Evolutionary conservation across 2,888 invertebrate species (phyloP).

Genomic region (Melipona beecheii): DNA sequence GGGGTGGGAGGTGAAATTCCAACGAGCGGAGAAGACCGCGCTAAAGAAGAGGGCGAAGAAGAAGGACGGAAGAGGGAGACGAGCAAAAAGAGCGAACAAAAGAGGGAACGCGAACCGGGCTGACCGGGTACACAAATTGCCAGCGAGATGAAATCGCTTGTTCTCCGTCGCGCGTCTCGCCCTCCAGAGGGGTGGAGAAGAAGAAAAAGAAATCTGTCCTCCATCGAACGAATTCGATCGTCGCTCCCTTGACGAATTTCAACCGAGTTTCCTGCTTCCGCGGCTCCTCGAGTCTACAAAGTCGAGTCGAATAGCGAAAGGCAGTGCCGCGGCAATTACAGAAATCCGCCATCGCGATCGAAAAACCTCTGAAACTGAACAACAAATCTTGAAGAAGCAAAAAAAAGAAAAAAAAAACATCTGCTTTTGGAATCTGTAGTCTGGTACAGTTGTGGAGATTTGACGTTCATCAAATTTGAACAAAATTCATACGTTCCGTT

Average conservation of each 20-base stretch:
- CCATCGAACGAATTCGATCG: constrained; percentile 18
- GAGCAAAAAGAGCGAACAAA: constrained; percentile 57
- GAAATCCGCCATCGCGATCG: constrained; percentile 18
- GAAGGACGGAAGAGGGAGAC: constrained; percentile 26
- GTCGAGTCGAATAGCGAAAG: constrained; percentile 40
- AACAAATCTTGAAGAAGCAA: no score
- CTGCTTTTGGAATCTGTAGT: no score
- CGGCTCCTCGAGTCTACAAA: not conserved
- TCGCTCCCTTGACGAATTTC: not conserved
- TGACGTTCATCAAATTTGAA: no score
- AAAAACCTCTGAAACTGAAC: no score
- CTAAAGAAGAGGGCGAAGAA: constrained; percentile 17
- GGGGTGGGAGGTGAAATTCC: constrained; percentile 58
- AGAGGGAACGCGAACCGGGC: constrained; percentile 40
- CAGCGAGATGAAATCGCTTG: constrained; percentile 65
- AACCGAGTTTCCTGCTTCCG: not conserved
- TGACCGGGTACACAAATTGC: constrained; percentile 70
- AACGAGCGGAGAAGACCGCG: constrained; percentile 61
- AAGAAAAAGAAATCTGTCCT: constrained; percentile 22
- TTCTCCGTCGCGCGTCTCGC: constrained; percentile 22
- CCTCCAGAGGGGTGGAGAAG: constrained; percentile 15
- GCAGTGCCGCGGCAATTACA: constrained; percentile 29
- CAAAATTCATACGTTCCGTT: not conserved
- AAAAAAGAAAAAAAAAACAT: no score
- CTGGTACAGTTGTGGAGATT: no score